Evolutionary conservation across 1,140 invertebrate genomes (phyloP).

Genomic region (Drosophila oshimai): DNA sequence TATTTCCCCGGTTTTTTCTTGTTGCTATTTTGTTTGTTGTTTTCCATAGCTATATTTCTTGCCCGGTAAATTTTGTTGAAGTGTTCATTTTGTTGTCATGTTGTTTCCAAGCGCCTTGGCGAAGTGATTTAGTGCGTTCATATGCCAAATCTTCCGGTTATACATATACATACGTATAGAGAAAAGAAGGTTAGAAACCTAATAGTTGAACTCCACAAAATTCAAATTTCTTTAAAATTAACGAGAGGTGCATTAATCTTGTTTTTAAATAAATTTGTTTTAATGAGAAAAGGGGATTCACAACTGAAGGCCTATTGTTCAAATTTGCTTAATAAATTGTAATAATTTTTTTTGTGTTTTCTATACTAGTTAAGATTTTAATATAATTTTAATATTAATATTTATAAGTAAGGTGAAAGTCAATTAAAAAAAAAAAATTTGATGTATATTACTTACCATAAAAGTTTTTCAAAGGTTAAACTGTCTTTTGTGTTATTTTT

Average conservation of each 20-base stretch:
- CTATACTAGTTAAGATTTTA: too few species aligned
- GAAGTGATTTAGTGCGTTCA: constrained; percentile 70
- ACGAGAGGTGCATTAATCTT: background rate
- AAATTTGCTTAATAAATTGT: background rate
- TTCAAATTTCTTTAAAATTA: background rate
- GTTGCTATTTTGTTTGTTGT: constrained; percentile 44
- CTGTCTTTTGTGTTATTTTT: too few species aligned
- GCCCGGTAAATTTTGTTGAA: constrained; percentile 64
- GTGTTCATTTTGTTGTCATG: constrained; percentile 76
- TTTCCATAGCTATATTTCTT: constrained; percentile 53
- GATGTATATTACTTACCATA: too few species aligned
- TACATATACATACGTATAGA: constrained; percentile 16
- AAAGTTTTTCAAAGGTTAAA: too few species aligned
- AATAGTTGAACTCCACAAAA: background rate
- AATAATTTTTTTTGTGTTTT: too few species aligned
- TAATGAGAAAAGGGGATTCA: background rate
- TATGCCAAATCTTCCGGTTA: constrained; percentile 74
- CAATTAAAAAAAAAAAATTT: too few species aligned
- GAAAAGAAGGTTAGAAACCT: constrained; percentile 2
- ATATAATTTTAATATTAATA: too few species aligned
- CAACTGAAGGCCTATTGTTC: too few species aligned
- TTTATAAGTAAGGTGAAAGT: too few species aligned
- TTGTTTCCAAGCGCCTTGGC: constrained; percentile 71
- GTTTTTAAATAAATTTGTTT: background rate
- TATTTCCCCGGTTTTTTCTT: constrained; percentile 36